Conservation (phyloP, 2,113 vertebrate species). For the Pteruthius melanotis region DNA sequence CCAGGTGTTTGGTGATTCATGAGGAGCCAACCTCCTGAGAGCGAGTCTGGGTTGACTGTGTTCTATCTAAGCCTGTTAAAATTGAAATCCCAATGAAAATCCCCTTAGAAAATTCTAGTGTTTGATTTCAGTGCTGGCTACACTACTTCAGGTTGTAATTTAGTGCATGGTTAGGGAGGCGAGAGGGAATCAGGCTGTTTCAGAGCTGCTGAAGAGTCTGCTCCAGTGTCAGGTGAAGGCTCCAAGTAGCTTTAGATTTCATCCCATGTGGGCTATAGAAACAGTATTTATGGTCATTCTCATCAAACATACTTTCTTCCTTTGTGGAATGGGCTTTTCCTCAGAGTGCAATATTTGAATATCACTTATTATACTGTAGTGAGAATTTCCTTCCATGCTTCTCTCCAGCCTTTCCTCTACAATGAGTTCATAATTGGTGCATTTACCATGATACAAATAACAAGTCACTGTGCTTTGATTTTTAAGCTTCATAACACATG, state of each 20-base stretch:
- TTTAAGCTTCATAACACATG: background rate
- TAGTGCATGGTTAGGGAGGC: accelerated
- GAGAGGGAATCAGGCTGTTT: background rate
- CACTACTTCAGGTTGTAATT: background rate
- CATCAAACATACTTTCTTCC: background rate
- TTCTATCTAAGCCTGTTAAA: background rate
- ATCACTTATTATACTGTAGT: background rate
- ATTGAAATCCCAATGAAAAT: background rate
- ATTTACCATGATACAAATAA: background rate
- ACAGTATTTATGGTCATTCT: background rate
- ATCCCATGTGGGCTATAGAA: background rate
- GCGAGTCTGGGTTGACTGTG: accelerated
- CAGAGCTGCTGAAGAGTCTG: background rate
- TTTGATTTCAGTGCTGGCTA: background rate
- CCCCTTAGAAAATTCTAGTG: background rate
- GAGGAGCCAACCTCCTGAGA: background rate
- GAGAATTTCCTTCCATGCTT: background rate
- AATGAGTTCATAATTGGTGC: background rate
- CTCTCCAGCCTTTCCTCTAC: background rate
- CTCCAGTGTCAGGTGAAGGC: background rate
- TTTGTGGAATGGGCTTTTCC: background rate
- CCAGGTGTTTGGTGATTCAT: background rate
- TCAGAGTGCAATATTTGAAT: background rate
- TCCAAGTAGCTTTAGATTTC: background rate
- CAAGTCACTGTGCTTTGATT: background rate